Percentiles rank a stretch among this genome's conserved stretches.
phyloP scores from a whole-genome alignment of 2,888 invertebrate genomes.

The Halictus ligatus region DNA sequence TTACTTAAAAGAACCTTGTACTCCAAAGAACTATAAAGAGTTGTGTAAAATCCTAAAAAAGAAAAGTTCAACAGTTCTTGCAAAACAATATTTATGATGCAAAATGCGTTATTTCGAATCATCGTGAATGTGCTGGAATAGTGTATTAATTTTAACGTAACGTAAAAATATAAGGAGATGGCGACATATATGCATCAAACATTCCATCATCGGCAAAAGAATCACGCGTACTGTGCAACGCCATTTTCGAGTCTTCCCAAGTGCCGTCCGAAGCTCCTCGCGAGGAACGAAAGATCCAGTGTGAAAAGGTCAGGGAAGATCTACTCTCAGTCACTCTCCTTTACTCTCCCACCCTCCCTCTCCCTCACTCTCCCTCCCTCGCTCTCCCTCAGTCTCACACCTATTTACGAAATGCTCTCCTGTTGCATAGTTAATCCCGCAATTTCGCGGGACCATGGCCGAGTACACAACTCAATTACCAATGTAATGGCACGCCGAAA shows the following conservation, averaged over 20 bases:
- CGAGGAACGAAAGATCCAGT: neutral
- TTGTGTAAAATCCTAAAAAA: no score
- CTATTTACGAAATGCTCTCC: conserved; percentile 10
- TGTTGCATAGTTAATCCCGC: conserved; percentile 44
- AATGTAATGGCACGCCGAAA: conserved; percentile 29
- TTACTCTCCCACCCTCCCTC: neutral
- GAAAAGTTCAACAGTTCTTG: no score
- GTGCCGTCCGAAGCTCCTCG: neutral
- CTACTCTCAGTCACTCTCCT: neutral
- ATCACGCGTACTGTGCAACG: neutral
- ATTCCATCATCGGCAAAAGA: neutral
- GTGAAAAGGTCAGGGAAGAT: conserved; percentile 1
- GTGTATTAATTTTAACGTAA: no score
- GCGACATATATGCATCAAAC: neutral
- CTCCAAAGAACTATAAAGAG: no score
- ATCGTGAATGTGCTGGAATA: no score
- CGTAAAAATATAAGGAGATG: neutral
- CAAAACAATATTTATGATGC: no score
- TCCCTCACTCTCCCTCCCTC: neutral
- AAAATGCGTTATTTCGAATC: no score
- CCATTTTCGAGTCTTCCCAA: neutral
- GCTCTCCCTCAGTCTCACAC: neutral
- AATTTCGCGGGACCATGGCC: conserved; percentile 35
- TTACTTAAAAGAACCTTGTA: no score
- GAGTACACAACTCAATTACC: conserved; percentile 48